phyloP scores from a whole-genome alignment of 2,113 vertebrate species.

The Holacanthus passer region DNA sequence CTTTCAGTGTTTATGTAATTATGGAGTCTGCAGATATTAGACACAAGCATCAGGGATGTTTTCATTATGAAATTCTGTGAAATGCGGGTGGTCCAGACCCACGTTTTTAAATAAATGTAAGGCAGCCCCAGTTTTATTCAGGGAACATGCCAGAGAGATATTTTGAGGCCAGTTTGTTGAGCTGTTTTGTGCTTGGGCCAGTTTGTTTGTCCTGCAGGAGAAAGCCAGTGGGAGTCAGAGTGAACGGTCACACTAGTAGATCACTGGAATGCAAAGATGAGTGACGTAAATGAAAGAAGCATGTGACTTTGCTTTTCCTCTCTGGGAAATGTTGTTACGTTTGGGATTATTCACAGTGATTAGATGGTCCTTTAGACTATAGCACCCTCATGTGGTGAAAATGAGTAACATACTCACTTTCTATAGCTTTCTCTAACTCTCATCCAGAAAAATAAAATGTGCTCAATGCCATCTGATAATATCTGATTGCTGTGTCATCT shows the following conservation, averaged over 20 bases:
- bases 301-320: slow-evolving; percentile 30
- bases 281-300: slow-evolving; percentile 59
- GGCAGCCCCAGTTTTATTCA: slow-evolving; percentile 38
- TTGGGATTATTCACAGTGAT: neutral
- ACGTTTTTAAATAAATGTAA: slow-evolving; percentile 34
- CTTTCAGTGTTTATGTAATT: slow-evolving; percentile 20
- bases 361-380: slow-evolving; percentile 2
- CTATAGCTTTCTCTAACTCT: neutral
- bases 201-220: slow-evolving; percentile 67
- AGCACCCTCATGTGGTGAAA: slow-evolving; percentile 47
- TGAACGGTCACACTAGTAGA: slow-evolving; percentile 46
- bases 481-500: no score
- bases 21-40: slow-evolving; percentile 3
- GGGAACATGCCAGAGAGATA: slow-evolving; percentile 59
- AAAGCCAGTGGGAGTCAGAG: slow-evolving; percentile 66
- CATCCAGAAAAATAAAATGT: neutral
- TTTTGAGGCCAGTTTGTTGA: slow-evolving; percentile 47
- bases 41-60: neutral
- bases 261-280: slow-evolving; percentile 58
- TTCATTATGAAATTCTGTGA: slow-evolving; percentile 33
- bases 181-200: slow-evolving; percentile 30
- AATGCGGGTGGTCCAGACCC: slow-evolving; percentile 56
- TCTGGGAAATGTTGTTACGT: slow-evolving; percentile 45
- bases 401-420: neutral
- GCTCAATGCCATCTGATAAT: neutral